Conservation (phyloP, 2,797 vertebrate genomes). For the Gouania willdenowi region DNA sequence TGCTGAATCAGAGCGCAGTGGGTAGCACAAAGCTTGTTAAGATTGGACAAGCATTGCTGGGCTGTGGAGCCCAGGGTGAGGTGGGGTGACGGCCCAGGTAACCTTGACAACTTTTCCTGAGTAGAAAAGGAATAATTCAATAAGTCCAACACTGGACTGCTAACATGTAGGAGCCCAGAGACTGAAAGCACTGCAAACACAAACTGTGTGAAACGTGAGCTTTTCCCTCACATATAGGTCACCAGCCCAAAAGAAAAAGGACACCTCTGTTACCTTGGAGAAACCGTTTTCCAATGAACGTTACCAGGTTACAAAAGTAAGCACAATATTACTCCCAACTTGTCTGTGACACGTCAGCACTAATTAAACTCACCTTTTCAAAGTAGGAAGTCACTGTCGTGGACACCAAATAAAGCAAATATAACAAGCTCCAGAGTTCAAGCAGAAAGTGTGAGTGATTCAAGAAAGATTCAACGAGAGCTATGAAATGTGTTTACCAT, state of each 20-base stretch:
- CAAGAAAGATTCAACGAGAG: no score
- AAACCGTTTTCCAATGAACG: slow-evolving; percentile 27
- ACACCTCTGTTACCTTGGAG: slow-evolving; percentile 41
- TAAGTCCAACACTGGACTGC: slow-evolving; percentile 34
- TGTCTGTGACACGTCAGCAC: neutral
- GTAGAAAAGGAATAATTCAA: slow-evolving; percentile 58
- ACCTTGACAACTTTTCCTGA: slow-evolving; percentile 73
- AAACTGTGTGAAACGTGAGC: slow-evolving; percentile 36
- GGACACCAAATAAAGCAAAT: no score
- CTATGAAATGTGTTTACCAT: no score
- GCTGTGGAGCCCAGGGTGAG: slow-evolving; percentile 44
- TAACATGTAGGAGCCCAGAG: slow-evolving; percentile 17
- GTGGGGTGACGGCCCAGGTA: slow-evolving; percentile 58
- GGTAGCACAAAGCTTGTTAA: slow-evolving; percentile 86
- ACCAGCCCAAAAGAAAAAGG: slow-evolving; percentile 39
- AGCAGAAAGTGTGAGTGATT: no score
- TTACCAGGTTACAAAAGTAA: slow-evolving; percentile 53
- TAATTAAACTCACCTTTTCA: no score
- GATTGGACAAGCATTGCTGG: slow-evolving; percentile 83
- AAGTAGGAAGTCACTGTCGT: no score
- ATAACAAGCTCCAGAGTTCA: no score
- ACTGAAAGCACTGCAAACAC: slow-evolving; percentile 26
- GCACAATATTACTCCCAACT: slow-evolving; percentile 17
- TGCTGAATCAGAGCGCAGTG: slow-evolving; percentile 83
- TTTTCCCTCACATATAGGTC: slow-evolving; percentile 34